These are phyloP conservation scores for Podargus strigoides DNA, from an alignment of 2,797 vertebrate genomes.

Conservation along the genomic window DNA sequence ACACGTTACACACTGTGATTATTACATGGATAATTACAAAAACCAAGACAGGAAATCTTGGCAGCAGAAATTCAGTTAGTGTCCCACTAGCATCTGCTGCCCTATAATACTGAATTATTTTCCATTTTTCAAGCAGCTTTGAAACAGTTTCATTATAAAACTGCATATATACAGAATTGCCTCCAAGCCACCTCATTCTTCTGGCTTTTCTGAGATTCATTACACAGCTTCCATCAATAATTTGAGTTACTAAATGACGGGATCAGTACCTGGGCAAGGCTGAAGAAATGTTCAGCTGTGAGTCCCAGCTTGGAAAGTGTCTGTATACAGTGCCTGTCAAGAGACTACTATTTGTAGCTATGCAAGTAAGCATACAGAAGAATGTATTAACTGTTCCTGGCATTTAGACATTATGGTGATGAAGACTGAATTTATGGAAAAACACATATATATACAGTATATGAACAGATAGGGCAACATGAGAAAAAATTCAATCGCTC, in stretches of 20 bases:
- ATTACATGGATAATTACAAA: not conserved
- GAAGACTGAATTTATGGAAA: not conserved
- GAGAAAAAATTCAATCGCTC: not conserved
- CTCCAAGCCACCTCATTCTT: not conserved
- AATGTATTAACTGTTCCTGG: not conserved
- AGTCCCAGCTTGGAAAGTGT: not conserved
- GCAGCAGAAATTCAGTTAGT: not conserved
- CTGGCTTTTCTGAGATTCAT: not conserved
- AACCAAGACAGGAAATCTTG: not conserved
- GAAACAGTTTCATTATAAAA: not conserved
- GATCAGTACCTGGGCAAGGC: not conserved
- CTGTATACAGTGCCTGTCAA: not conserved
- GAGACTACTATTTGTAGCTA: not conserved
- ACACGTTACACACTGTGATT: not conserved
- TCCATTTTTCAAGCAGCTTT: not conserved
- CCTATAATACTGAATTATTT: not conserved
- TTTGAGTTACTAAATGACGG: not conserved
- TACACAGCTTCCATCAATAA: not conserved
- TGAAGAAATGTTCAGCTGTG: not conserved
- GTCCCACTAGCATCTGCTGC: not conserved
- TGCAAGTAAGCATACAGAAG: not conserved
- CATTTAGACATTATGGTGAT: not conserved
- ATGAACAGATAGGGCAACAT: not conserved
- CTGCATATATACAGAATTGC: not conserved
- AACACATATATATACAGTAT: not conserved